Base-by-base conservation (phyloP, 2,888 invertebrate genomes). In the Caenorhabditis sp. region DNA sequence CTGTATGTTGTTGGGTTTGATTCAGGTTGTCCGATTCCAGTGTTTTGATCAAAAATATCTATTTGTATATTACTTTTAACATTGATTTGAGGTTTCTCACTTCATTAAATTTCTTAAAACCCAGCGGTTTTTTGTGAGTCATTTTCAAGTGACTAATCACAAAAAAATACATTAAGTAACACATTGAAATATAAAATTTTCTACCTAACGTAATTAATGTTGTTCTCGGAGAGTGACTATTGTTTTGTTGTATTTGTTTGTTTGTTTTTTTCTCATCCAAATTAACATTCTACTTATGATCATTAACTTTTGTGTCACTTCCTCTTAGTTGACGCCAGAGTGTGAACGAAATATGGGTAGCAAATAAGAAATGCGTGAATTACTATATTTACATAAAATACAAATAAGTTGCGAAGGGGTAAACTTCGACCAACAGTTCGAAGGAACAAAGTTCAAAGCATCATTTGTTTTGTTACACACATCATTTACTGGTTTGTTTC, bases 401-500 rank as follows among this genome's bases (percentile, higher is more conserved):
- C 43, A 43, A 43, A 43, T 43, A 43, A 43, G 43, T 64, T 49
- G 69, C 69, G 65, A 66, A 62, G 62, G 62, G 51, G 70, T 70
- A 62, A 70, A 70, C 70, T 66, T 50, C 27, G 21, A n/a, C 5
- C 58, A 43, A 14, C 10, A 43, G 17, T 17, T 17, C 12, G 17
- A 43, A 43, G 43, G 14, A 2, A 17, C 69, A 69, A 65, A 70
- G 70, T 70, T 70, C 62, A 70, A 70, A 70, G 70, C 70, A 70
- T 70, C 66, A 70, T 59, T 55, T 31, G 53, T 58, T 23, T 23
- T 36, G 36, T 23, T 61, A 27, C 50, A n/a, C n/a, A 54, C 27
- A 27, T 27, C 43, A 31, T 62, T 24, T 23, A 53, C 23, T 14
- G 5, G n/a, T 53, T 54, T 21, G 58, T 21, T 5, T n/a, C 19